Evolutionary conservation across 2,888 invertebrate genomes (phyloP), one percentile per base, ranked within the genome.

Genomic region (Cataglyphis livida): DNA sequence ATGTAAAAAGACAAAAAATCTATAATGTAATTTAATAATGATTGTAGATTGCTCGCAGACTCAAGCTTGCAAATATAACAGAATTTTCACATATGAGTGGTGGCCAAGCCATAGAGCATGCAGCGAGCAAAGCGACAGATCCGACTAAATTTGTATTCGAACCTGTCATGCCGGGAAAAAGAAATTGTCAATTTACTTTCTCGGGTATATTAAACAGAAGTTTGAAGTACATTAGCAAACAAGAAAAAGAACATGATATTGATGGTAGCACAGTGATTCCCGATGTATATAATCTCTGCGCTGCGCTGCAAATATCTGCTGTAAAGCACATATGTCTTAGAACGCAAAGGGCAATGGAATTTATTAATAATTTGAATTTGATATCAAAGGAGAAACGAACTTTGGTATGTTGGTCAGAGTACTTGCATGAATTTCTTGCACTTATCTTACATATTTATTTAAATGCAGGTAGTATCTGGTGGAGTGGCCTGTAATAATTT

Each of bases 401-500:
- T 57, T 94, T 98, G 93, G 97, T 97, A 95, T 85, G 89, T 51
- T 51, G n/a, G n/a, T 68, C 65, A 65, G n/a, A 66, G 79, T 66
- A 44, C 12, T 25, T 15, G 35, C 3, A 18, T 28, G 51, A 51
- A 25, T 21, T 35, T 32, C 1, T 1, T 28, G 28, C 32, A 32
- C 41, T 48, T 15, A 15, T 59, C 59, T 64, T 44, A 59, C 4
- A 68, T 64, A 61, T 32, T 75, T 66, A 7, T 81, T 81, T 70
- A 57, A 59, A 15, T 93, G 15, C 91, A 97, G 97, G 98, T 98
- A 25, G 96, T 99, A 3, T 98, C 99, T 51, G 99, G 99, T 18
- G 99, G 99, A 74, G 99, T 98, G 38, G 99, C 99, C n/a, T 98
- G 98, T 93, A 99, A 99, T 94, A 95, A 97, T 94, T 97, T 96